Evolutionary conservation across 2,888 invertebrate species (phyloP), one percentile per base, ranked within the genome.

Genomic region (Leptothorax acervorum): DNA sequence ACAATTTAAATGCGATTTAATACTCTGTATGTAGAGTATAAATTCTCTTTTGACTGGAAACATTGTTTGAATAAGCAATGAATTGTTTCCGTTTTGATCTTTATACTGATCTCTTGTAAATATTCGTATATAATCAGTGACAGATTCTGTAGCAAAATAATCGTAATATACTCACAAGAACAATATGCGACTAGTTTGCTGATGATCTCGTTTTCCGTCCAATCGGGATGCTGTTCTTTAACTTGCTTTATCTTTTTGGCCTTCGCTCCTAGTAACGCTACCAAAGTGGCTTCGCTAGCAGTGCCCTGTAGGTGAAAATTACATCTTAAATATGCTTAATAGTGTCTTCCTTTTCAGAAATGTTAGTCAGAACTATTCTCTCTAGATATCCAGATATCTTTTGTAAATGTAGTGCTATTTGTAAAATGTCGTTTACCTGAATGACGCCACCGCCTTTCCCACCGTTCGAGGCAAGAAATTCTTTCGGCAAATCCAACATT

Each of bases 231-330:
- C 90, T 97, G 95, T 84, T 96, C 96, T 94, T 97, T 97, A 12
- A 96, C 95, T 87, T 96, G 96, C 76, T 96, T 95, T 87, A 98
- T 95, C 85, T 96, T 96, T 86, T 97, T 97, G 3, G 97, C 96
- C 94, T 98, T 98, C 18, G 99, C 99, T 0, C 98, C 98, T n/a
- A 99, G 95, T 15, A 99, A 95, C 0, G 98, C 98, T 1, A 99
- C 98, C 76, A 99, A 95, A 0, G 99, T 99, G 6, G 99, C 98
- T 94, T 99, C 99, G 93, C 98, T 99, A 53, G 99, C 99, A 0
- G 99, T 99, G 76, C 99, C 98, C 96, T 99, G 8, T 57, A 48
- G 12, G 6, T 39, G 3, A 78, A 70, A 68, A 78, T 78, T 68
- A n/a, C 5, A 39, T 1, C n/a, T 42, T 12, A 35, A 74, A n/a